phyloP scores from a whole-genome alignment of 1,140 invertebrate species.

The Tenebrio molitor region DNA sequence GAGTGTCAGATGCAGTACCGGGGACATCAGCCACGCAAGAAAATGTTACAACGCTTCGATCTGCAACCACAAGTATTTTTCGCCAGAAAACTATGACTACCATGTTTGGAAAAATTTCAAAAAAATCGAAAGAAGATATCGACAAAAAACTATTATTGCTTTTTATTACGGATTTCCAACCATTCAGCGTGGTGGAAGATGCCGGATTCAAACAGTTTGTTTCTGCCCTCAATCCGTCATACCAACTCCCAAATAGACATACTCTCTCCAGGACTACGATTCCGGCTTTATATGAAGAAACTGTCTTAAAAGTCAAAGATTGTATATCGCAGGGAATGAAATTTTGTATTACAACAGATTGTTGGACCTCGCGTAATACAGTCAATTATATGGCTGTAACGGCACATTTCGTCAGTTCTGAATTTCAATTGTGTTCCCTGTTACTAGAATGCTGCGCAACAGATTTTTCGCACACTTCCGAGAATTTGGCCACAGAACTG shows the following conservation, averaged over 20 bases:
- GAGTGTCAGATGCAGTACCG: too few relatives aligned
- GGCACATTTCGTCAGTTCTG: slow-evolving; percentile 47
- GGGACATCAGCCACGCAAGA: slow-evolving; percentile 17
- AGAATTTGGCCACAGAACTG: neutral
- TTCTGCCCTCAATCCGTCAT: slow-evolving; percentile 47
- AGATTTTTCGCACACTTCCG: slow-evolving; percentile 24
- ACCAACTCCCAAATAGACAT: slow-evolving; percentile 53
- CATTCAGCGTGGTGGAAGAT: slow-evolving; percentile 58
- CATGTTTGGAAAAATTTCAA: neutral
- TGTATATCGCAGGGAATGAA: slow-evolving; percentile 49
- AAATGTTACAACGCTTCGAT: slow-evolving; percentile 7
- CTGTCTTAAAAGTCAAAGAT: slow-evolving; percentile 27
- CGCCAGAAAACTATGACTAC: neutral
- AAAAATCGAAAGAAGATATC: slow-evolving; percentile 50
- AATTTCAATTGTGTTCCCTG: slow-evolving; percentile 45
- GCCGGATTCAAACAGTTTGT: slow-evolving; percentile 54
- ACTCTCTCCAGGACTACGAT: slow-evolving; percentile 31
- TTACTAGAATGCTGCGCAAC: slow-evolving; percentile 47
- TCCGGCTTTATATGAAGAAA: slow-evolving; percentile 11
- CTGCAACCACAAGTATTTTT: too few relatives aligned
- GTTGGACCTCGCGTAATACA: too few relatives aligned
- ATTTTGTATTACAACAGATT: too few relatives aligned
- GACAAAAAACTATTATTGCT: too few relatives aligned
- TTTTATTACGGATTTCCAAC: slow-evolving; percentile 56
- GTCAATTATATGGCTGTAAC: slow-evolving; percentile 49